Conservation (phyloP, 2,888 invertebrate genomes). For the Zygaena filipendulae region DNA sequence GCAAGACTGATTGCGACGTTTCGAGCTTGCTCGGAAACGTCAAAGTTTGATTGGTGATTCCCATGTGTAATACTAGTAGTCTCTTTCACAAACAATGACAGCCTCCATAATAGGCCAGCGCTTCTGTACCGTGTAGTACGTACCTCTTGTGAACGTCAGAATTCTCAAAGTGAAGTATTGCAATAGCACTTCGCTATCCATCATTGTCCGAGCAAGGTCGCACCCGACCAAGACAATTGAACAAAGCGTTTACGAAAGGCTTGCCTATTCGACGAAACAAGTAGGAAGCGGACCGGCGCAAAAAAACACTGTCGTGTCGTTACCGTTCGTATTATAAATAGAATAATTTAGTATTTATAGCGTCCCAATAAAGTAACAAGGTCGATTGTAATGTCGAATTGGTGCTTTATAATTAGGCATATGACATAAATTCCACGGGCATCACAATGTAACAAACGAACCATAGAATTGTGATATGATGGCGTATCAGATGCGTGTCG, state of each 20-base stretch:
- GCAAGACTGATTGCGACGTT: constrained; percentile 44
- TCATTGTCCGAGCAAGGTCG: constrained; percentile 48
- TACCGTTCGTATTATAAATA: no score
- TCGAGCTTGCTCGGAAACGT: constrained; percentile 51
- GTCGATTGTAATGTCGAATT: constrained; percentile 51
- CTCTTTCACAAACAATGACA: no score
- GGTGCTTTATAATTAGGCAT: constrained; percentile 60
- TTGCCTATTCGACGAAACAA: constrained; percentile 23
- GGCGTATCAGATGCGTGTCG: constrained; percentile 50
- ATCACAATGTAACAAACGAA: constrained; percentile 61
- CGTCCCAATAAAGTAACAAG: constrained; percentile 25
- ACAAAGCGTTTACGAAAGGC: constrained; percentile 27
- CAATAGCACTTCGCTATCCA: no score
- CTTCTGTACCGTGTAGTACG: no score
- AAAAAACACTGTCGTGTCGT: no score
- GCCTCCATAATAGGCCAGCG: no score
- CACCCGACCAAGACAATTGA: constrained; percentile 34
- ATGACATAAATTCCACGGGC: constrained; percentile 59
- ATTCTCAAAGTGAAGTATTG: no score
- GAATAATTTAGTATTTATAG: no score
- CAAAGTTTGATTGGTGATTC: constrained; percentile 62
- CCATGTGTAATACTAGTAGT: constrained; percentile 68
- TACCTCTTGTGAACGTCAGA: no score
- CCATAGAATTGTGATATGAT: constrained; percentile 60
- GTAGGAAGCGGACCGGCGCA: no score